Conservation (phyloP, 2,113 vertebrate species). For the Stegastes partitus region DNA sequence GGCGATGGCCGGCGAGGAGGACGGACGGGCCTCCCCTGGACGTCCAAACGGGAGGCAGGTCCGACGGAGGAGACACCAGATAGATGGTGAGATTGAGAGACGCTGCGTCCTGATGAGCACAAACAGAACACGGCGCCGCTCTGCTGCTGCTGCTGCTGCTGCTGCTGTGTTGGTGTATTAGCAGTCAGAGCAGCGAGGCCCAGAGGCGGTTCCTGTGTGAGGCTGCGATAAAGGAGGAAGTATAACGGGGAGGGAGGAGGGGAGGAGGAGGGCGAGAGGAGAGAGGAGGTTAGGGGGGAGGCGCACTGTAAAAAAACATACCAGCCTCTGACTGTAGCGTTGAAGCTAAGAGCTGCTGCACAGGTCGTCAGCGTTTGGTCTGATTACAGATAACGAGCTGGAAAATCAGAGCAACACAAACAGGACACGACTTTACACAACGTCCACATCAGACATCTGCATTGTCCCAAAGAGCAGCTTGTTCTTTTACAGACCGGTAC, state of each 20-base stretch:
- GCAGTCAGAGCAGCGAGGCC: slow-evolving; percentile 84
- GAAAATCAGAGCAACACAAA: too few species aligned
- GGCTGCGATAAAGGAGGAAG: slow-evolving; percentile 87
- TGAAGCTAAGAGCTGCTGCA: too few species aligned
- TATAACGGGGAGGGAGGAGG: slow-evolving; percentile 66
- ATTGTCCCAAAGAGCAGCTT: too few species aligned
- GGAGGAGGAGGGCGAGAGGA: not conserved
- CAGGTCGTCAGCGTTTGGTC: too few species aligned
- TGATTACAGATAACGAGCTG: too few species aligned
- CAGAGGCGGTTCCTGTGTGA: slow-evolving; percentile 88
- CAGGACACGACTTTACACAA: too few species aligned
- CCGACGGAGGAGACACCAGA: slow-evolving; percentile 35
- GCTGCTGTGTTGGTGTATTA: slow-evolving; percentile 76
- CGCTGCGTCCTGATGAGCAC: slow-evolving; percentile 70
- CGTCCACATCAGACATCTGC: too few species aligned
- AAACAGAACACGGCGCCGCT: too few species aligned
- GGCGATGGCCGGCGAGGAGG: slow-evolving; percentile 12
- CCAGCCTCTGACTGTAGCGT: too few species aligned
- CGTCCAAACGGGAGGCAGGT: not conserved
- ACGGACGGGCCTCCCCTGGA: slow-evolving; percentile 24
- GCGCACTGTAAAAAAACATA: too few species aligned
- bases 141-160: slow-evolving; percentile 50
- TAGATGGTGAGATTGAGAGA: slow-evolving; percentile 18
- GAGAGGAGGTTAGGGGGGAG: slow-evolving; percentile 13
- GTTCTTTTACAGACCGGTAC: too few species aligned